A percentile compares a stretch with the other conserved stretches of the same genome.
These are phyloP conservation scores for Ridgeia piscesae DNA, from an alignment of 1,140 invertebrate species.

Conservation along the genomic window DNA sequence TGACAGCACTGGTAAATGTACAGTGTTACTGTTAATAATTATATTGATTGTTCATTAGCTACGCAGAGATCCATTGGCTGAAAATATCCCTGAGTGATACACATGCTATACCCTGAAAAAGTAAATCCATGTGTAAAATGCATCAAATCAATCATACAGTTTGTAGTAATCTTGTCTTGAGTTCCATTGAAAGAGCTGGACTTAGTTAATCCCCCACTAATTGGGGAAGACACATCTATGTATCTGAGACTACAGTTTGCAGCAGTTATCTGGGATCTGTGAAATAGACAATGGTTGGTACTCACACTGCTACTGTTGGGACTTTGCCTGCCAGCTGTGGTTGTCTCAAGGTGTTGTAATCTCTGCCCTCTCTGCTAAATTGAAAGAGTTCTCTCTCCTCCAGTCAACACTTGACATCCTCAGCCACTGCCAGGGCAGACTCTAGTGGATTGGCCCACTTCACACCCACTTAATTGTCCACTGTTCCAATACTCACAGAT, in stretches of 20 bases:
- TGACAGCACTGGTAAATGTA: too few species aligned
- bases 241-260: neutral
- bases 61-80: neutral
- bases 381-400: neutral
- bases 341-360: neutral
- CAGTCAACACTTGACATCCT: neutral
- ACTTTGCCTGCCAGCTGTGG: neutral
- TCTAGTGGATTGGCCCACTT: neutral
- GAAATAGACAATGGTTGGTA: neutral
- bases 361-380: neutral
- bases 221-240: neutral
- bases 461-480: conserved; percentile 4
- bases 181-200: neutral
- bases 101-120: neutral
- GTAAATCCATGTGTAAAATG: neutral
- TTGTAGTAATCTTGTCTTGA: neutral
- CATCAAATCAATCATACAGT: neutral
- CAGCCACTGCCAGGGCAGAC: neutral
- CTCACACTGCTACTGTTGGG: neutral
- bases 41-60: neutral
- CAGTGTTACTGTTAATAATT: neutral
- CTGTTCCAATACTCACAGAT: neutral
- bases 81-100: neutral
- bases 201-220: neutral
- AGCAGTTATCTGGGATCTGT: neutral